Percentiles rank a stretch among this genome's conserved stretches.
Conservation (phyloP, 2,797 vertebrate genomes). For the Schizothorax lantsangensis region DNA sequence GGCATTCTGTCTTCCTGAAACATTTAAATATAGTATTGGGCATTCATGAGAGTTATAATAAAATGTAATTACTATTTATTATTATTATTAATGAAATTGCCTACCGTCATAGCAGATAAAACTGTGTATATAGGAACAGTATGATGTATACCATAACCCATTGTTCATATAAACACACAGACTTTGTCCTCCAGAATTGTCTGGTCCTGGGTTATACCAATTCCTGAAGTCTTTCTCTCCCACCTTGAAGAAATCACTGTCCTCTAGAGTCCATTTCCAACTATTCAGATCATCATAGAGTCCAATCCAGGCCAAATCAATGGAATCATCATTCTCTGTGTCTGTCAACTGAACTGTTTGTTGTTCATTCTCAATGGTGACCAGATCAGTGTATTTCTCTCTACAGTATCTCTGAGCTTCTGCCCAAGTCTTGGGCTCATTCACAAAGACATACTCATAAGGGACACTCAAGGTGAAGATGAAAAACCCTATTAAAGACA, state of each 20-base stretch:
- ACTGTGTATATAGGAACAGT: accelerated
- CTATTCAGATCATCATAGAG: conserved; percentile 52
- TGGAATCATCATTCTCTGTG: not conserved
- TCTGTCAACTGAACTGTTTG: conserved; percentile 33
- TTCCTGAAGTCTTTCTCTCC: conserved; percentile 9
- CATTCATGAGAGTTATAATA: not conserved
- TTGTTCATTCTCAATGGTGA: not conserved
- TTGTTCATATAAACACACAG: not conserved
- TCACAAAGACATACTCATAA: not conserved
- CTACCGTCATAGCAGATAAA: not conserved
- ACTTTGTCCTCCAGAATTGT: not conserved
- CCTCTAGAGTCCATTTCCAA: conserved; percentile 64
- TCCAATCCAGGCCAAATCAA: conserved; percentile 60
- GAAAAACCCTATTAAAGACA: not conserved
- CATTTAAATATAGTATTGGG: not conserved
- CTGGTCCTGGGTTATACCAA: conserved; percentile 22
- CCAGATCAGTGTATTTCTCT: not conserved
- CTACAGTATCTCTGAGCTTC: conserved; percentile 4
- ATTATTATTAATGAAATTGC: not conserved
- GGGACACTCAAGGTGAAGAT: not conserved
- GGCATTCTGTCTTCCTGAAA: not conserved
- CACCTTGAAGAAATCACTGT: not conserved
- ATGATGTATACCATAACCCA: not conserved
- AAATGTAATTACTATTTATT: not conserved
- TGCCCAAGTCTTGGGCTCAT: not conserved